A percentile compares a stretch with the other conserved stretches of the same genome.
These are phyloP conservation scores for Hybos culiciformis DNA, from an alignment of 2,888 invertebrate species.

Conservation along the genomic window DNA sequence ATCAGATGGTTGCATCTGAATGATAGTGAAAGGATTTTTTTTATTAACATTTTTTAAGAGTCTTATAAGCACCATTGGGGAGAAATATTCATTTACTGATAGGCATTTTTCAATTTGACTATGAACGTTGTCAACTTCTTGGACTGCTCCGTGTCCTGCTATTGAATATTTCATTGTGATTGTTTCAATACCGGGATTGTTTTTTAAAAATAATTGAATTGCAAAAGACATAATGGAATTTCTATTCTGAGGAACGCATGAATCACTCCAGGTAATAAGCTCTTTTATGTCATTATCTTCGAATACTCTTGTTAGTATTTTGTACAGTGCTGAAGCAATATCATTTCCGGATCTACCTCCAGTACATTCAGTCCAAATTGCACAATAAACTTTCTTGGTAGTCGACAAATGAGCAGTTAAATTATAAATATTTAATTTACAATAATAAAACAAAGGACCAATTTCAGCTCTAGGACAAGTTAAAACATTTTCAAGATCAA, in stretches of 20 bases:
- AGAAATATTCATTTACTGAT: slow-evolving; percentile 8
- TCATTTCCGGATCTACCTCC: slow-evolving; percentile 7
- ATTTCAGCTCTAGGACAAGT: slow-evolving; percentile 2
- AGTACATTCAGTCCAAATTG: slow-evolving; percentile 7
- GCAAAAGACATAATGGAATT: slow-evolving; percentile 8
- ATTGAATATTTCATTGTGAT: slow-evolving; percentile 8
- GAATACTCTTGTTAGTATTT: slow-evolving; percentile 3
- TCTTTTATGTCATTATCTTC: slow-evolving; percentile 5
- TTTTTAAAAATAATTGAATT: slow-evolving; percentile 6
- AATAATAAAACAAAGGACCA: slow-evolving; percentile 3
- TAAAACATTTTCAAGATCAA: slow-evolving; percentile 7
- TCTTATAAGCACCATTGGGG: slow-evolving; percentile 4
- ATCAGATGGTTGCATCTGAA: slow-evolving; percentile 3
- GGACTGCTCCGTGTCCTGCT: slow-evolving; percentile 8
- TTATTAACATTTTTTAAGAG: slow-evolving; percentile 4
- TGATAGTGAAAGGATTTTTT: slow-evolving; percentile 4
- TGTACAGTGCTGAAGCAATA: slow-evolving; percentile 4
- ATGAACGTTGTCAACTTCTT: slow-evolving; percentile 7
- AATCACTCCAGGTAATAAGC: slow-evolving; percentile 6
- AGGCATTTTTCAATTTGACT: slow-evolving; percentile 37
- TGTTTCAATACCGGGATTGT: slow-evolving; percentile 5
- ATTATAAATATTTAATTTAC: slow-evolving; percentile 3
- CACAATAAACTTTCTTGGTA: slow-evolving; percentile 7
- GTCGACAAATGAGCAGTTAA: slow-evolving; percentile 3
- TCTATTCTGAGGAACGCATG: slow-evolving; percentile 8